Evolutionary conservation across 2,797 vertebrate genomes (phyloP), one percentile per base, ranked within the genome.

Genomic region (Cyclura pinguis): DNA sequence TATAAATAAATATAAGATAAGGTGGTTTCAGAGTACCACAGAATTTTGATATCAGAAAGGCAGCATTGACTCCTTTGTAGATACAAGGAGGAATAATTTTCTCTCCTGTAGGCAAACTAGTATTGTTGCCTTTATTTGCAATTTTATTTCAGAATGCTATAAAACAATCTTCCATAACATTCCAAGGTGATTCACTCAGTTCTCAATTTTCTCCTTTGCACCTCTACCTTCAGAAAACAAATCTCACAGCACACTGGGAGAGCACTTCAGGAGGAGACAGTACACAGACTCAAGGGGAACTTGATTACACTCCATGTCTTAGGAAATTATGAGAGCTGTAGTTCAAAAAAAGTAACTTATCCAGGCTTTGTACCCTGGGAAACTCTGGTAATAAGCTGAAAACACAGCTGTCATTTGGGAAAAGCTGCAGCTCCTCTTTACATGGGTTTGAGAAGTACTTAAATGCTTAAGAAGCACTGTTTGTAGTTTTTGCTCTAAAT

Each of bases 401-500:
- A 24, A 67, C 27, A 20, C 62, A 82, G 55, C 38, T 47, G n/a
- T 59, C 64, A 64, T n/a, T 92, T 87, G 90, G 42, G 14, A 91
- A 92, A 93, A 4, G 16, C 89, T 85, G 1, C 6, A 86, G 7
- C 4, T 89, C n/a, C 47, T 10, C 64, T 0, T 8, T 89, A 86
- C 42, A 86, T 7, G 84, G 72, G 3, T 84, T 64, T 38, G 42
- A 32, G 35, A 93, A 88, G 9, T 0, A 14, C 89, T 64, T 20
- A 27, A 27, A 72, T 0, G 0, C 4, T 77, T 1, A 50, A 80
- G 35, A 13, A 3, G 62, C 86, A 32, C 35, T 69, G 67, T 38
- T 90, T 85, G 78, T 24, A 0, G 9, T 35, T 85, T 90, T 77
- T 80, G 52, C 50, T 80, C 77, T 81, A 76, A 91, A 92, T 64